Evolutionary conservation across 2,113 vertebrate genomes (phyloP).

Genomic region (Mionectes macconnelli): DNA sequence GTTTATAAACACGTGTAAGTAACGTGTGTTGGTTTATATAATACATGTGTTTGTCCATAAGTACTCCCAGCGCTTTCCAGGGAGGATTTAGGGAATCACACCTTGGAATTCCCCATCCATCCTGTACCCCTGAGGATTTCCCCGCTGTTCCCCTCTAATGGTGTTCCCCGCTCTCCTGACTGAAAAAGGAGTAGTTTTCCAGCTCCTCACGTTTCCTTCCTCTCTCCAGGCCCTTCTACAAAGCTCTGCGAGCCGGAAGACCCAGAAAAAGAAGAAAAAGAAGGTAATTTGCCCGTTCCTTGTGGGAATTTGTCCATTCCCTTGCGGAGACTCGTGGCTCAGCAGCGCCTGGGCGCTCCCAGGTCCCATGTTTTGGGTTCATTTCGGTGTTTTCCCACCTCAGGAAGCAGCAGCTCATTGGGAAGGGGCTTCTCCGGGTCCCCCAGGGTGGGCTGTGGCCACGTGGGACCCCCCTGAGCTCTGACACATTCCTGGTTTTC

Average conservation of each 20-base stretch:
- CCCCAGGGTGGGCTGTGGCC: not conserved
- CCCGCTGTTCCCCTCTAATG: not conserved
- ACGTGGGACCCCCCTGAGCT: not conserved
- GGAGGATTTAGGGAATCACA: not conserved
- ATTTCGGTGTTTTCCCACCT: not conserved
- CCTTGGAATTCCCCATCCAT: not conserved
- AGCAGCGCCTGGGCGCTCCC: accelerated
- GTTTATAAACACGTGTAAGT: not conserved
- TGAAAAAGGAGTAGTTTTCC: accelerated
- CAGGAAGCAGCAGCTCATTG: accelerated
- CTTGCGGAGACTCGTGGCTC: not conserved
- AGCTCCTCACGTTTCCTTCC: not conserved
- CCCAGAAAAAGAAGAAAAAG: constrained; percentile 99
- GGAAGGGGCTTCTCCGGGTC: not conserved
- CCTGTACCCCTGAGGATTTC: not conserved
- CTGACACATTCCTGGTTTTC: not conserved
- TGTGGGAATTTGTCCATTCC: not conserved
- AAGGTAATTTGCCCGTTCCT: constrained; percentile 78
- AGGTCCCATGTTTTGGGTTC: not conserved
- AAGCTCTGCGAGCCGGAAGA: constrained; percentile 95
- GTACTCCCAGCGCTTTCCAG: not conserved
- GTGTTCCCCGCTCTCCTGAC: not conserved
- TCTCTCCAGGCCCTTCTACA: constrained; percentile 87
- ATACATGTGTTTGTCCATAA: too few species aligned
- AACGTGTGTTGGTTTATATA: not conserved